These are phyloP conservation scores for Semaprochilodus insignis DNA, from an alignment of 2,797 vertebrate species.

Conservation along the genomic window DNA sequence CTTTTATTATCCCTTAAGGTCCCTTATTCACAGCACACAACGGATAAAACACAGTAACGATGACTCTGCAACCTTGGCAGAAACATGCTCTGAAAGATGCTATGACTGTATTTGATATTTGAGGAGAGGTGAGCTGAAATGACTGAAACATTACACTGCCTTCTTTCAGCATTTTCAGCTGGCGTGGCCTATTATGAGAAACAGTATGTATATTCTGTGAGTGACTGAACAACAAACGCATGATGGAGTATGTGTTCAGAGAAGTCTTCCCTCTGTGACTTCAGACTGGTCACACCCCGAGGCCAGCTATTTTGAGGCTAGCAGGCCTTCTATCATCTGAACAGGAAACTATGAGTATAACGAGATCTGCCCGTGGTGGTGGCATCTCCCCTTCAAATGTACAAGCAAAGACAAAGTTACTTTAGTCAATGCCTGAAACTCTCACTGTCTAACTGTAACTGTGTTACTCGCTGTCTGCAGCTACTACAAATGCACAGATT, in stretches of 20 bases:
- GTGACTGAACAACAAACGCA: neutral
- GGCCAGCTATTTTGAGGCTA: neutral
- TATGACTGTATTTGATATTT: neutral
- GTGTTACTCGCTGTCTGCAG: no score
- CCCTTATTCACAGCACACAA: neutral
- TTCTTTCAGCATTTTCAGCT: no score
- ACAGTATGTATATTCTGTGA: neutral
- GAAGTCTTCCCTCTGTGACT: slow-evolving; percentile 3
- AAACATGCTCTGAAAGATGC: neutral
- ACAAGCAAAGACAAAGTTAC: neutral
- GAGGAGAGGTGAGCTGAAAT: neutral
- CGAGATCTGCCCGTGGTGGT: neutral
- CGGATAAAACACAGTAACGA: neutral
- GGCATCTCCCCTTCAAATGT: neutral
- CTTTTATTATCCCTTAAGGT: neutral
- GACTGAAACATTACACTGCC: no score
- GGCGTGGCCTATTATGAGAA: no score
- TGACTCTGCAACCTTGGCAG: slow-evolving; percentile 6
- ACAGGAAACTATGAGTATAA: neutral
- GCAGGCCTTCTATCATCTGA: neutral
- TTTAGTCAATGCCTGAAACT: slow-evolving; percentile 9
- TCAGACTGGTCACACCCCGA: neutral
- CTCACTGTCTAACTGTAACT: neutral
- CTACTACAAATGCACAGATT: no score
- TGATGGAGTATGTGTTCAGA: neutral